phyloP scores from a whole-genome alignment of 2,797 vertebrate species.

The Propithecus deckenii region DNA sequence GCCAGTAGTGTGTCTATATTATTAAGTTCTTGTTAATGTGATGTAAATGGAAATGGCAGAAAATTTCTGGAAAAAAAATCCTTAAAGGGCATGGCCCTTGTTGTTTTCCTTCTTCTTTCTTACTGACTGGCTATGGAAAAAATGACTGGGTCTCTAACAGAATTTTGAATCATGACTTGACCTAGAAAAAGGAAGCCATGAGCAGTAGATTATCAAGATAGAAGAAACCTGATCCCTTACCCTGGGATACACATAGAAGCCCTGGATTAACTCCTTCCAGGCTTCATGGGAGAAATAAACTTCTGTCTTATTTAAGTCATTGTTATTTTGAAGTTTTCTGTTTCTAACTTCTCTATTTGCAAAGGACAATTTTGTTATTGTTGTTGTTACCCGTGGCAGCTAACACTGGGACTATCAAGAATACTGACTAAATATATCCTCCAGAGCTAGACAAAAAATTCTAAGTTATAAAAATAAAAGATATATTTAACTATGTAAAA shows the following conservation, averaged over 20 bases:
- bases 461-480: constrained; percentile 11
- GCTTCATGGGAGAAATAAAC: constrained; percentile 44
- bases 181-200: neutral
- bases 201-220: neutral
- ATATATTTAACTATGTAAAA: constrained; percentile 11
- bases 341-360: constrained; percentile 32
- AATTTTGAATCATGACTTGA: constrained; percentile 35
- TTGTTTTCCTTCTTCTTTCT: neutral
- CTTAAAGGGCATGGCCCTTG: neutral
- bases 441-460: neutral
- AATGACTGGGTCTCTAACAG: neutral
- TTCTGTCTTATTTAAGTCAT: constrained; percentile 2
- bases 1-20: neutral
- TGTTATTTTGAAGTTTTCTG: constrained; percentile 54
- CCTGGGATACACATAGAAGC: neutral
- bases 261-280: constrained; percentile 34
- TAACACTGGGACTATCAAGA: constrained; percentile 20
- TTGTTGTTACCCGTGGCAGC: constrained; percentile 32
- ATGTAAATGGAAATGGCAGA: neutral
- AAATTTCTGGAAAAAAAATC: neutral
- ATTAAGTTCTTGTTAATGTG: neutral
- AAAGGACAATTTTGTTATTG: constrained; percentile 59
- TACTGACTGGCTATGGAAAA: neutral
- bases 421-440: constrained; percentile 59
- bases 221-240: neutral